phyloP scores from a whole-genome alignment of 2,888 invertebrate genomes.

The Resseliella maxima region DNA sequence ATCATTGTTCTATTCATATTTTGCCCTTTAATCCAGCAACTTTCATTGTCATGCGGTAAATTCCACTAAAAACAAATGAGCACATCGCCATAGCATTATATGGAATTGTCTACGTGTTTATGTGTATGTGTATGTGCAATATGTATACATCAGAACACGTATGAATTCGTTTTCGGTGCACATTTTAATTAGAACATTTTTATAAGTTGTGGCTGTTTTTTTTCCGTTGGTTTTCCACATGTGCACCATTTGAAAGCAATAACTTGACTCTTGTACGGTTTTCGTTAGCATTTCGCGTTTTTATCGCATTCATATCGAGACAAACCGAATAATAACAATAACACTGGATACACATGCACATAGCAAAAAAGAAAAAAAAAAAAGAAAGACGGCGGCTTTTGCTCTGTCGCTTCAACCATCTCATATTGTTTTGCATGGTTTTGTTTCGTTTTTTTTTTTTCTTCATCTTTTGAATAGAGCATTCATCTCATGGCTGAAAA shows the following conservation, averaged over 20 bases:
- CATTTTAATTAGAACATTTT: conserved; percentile 45
- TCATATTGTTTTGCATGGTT: neutral
- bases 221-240: conserved; percentile 3
- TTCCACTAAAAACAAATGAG: neutral
- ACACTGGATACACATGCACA: neutral
- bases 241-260: neutral
- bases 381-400: too few species aligned
- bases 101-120: too few species aligned
- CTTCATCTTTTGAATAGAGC: neutral
- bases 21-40: neutral
- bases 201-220: neutral
- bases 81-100: neutral
- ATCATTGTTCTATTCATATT: too few species aligned
- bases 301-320: neutral
- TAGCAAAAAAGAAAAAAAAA: too few species aligned
- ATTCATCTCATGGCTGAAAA: neutral
- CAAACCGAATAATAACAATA: conserved; percentile 31
- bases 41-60: neutral
- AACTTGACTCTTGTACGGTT: neutral
- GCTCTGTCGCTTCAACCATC: too few species aligned
- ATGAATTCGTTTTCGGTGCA: conserved; percentile 4
- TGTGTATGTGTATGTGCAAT: neutral
- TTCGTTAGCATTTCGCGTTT: neutral
- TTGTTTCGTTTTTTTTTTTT: neutral
- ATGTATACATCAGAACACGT: neutral